Percentiles rank a stretch among this genome's conserved stretches.
phyloP scores from a whole-genome alignment of 2,113 vertebrate genomes.

The Edolisoma coerulescens region DNA sequence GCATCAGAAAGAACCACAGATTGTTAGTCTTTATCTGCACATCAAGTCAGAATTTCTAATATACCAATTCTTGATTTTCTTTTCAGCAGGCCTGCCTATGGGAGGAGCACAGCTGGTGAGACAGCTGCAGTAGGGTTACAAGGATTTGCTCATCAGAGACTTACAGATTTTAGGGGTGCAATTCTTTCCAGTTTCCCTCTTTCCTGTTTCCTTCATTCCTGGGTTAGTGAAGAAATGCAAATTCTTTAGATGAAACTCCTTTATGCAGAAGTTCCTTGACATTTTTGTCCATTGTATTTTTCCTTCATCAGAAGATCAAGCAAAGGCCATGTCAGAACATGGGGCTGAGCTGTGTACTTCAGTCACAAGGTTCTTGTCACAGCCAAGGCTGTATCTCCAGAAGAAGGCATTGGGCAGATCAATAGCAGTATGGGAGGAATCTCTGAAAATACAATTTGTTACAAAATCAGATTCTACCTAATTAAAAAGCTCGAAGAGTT shows the following conservation, averaged over 20 bases:
- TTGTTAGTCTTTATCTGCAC: neutral
- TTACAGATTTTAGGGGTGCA: neutral
- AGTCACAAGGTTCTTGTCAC: neutral
- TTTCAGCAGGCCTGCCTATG: neutral
- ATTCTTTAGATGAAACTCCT: neutral
- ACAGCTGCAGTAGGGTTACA: neutral
- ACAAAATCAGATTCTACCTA: constrained; percentile 35
- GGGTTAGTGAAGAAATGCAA: neutral
- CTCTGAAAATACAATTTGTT: neutral
- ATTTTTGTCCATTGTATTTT: neutral
- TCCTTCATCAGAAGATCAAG: neutral
- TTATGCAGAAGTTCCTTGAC: neutral
- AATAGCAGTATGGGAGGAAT: neutral
- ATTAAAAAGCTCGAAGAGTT: constrained; percentile 42
- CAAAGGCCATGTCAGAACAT: neutral
- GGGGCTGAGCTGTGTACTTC: neutral
- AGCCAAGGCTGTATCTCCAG: neutral
- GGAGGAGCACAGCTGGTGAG: neutral
- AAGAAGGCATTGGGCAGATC: neutral
- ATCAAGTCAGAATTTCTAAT: neutral
- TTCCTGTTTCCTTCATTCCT: neutral
- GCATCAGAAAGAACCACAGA: neutral
- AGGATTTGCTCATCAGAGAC: neutral
- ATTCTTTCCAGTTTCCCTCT: neutral
- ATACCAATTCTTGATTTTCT: neutral